Conservation (phyloP, 2,113 vertebrate genomes). For the Ivindomyrus marchei region DNA sequence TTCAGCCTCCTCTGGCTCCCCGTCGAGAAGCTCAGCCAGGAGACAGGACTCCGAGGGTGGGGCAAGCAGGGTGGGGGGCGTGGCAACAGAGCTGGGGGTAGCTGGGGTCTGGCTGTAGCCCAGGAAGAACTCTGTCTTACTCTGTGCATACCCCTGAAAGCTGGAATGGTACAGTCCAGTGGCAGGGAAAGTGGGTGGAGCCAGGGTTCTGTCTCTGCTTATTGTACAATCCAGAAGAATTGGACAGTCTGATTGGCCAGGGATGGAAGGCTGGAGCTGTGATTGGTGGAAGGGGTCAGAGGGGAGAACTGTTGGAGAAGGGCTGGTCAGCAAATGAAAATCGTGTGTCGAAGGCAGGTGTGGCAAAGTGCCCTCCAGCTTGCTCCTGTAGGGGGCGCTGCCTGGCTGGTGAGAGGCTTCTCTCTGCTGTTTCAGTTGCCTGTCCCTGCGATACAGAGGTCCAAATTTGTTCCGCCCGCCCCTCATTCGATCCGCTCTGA, state of each 20-base stretch:
- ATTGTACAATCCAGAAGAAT: conserved; percentile 43
- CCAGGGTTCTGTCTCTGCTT: conserved; percentile 32
- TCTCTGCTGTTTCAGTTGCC: conserved; percentile 62
- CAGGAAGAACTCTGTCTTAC: conserved; percentile 42
- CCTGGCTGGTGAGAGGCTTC: conserved; percentile 31
- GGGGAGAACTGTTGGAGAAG: conserved; percentile 24
- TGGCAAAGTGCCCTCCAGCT: conserved; percentile 49
- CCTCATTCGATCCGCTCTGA: conserved; percentile 67
- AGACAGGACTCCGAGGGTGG: conserved; percentile 19
- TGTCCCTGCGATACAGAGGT: conserved; percentile 61
- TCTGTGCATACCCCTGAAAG: conserved; percentile 38
- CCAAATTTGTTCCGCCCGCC: conserved; percentile 72
- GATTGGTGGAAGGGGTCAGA: conserved; percentile 46
- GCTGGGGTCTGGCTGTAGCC: conserved; percentile 29
- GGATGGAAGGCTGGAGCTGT: conserved; percentile 35
- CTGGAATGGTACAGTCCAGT: conserved; percentile 40
- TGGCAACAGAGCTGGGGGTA: conserved; percentile 22
- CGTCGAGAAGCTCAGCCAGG: conserved; percentile 53
- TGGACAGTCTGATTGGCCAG: conserved; percentile 32
- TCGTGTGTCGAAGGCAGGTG: conserved; percentile 34
- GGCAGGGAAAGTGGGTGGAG: conserved; percentile 38
- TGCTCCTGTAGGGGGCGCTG: conserved; percentile 48
- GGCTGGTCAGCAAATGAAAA: conserved; percentile 34
- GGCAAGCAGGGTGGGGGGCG: not conserved
- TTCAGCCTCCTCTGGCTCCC: conserved; percentile 63